Evolutionary conservation across 1,140 invertebrate genomes (phyloP), one percentile per base, ranked within the genome.

Genomic region (Homalodisca vitripennis): DNA sequence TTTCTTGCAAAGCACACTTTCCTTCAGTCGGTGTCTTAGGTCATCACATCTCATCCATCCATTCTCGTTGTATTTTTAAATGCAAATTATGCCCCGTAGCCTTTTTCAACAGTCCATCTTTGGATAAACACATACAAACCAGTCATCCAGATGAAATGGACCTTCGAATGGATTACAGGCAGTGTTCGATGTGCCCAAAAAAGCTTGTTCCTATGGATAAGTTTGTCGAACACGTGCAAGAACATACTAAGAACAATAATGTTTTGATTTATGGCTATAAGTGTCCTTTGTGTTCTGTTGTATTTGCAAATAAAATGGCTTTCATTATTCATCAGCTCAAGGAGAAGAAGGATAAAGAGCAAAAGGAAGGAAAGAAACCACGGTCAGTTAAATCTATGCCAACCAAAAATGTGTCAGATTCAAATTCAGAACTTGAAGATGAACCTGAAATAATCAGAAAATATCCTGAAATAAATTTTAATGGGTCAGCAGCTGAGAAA

Each of bases 171-270:
- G 29, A 22, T 48, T 64, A 64, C 30, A 62, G 64, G 26, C 41
- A 64, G 26, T 71, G 70, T 60, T 63, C 30, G 29, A 55, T 71
- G 17, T 71, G 70, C 27, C 62, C 70, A 1, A 64, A 71, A 20
- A 65, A 68, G 32, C 27, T 68, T 26, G 20, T 71, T 2, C 48
- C 66, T 24, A 48, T 67, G 32, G 60, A 68, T 46, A 68, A 47
- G 1, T 55, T 68, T 62, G 2, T 41, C n/a, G 32, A 26, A 6
- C 70, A 71, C 30, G 32, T 67, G 29, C 41, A 63, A 22, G 53
- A 55, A 46, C 70, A 71, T 66, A 46, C 47, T 20, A 51, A 22
- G n/a, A 34, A 60, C 51, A 24, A 17, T 17, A 68, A 68, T 22
- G 31, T 41, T 22, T 20, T 65, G 27, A 32, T 47, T 31, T 71